These are phyloP conservation scores for Marasmarcha lunaedactyla DNA, from an alignment of 2,888 invertebrate species.

Conservation along the genomic window DNA sequence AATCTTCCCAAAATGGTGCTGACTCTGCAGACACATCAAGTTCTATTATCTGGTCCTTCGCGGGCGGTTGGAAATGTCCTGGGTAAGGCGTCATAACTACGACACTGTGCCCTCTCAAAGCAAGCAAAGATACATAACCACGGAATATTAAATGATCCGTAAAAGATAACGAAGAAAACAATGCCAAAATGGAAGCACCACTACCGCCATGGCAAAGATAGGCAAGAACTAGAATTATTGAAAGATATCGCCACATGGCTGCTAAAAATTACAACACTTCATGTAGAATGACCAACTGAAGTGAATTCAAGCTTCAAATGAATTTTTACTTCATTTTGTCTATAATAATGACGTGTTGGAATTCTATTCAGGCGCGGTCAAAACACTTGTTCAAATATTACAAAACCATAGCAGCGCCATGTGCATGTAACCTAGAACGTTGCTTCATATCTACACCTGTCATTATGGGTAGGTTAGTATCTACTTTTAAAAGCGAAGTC, in stretches of 20 bases:
- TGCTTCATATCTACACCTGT: too few relatives aligned
- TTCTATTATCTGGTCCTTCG: slow-evolving; percentile 42
- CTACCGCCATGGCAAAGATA: slow-evolving; percentile 21
- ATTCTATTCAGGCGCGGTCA: too few relatives aligned
- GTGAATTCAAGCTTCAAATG: too few relatives aligned
- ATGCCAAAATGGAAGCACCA: slow-evolving; percentile 40
- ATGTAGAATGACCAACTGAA: too few relatives aligned
- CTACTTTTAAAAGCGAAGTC: too few relatives aligned
- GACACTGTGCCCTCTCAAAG: slow-evolving; percentile 39
- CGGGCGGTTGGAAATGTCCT: slow-evolving; percentile 42
- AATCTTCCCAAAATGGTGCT: slow-evolving; percentile 44
- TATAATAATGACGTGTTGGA: too few relatives aligned
- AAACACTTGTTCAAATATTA: too few relatives aligned
- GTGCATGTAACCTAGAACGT: too few relatives aligned
- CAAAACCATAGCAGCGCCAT: too few relatives aligned
- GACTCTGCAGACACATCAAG: slow-evolving; percentile 48
- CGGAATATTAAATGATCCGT: slow-evolving; percentile 51
- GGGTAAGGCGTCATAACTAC: slow-evolving; percentile 58
- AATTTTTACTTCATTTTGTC: too few relatives aligned
- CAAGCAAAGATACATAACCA: slow-evolving; percentile 43
- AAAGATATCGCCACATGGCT: neutral
- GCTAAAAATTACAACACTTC: too few relatives aligned
- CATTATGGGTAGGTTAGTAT: too few relatives aligned
- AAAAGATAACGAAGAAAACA: slow-evolving; percentile 51
- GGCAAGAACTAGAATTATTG: slow-evolving; percentile 5